A percentile compares a stretch with the other conserved stretches of the same genome.
phyloP scores from a whole-genome alignment of 2,888 invertebrate genomes.

The Pterostichus niger region DNA sequence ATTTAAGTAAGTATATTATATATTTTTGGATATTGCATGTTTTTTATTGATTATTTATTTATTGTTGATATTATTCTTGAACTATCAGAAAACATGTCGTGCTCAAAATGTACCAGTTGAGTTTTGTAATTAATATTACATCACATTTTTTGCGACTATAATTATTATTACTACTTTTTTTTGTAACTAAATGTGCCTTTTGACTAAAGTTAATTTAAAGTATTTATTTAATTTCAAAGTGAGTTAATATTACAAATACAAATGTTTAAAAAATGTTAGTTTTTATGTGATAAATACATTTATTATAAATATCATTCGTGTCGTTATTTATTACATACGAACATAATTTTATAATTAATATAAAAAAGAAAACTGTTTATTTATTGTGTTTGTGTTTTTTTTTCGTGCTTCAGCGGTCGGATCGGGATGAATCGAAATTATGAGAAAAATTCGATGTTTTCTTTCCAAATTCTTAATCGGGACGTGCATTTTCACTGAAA shows the following conservation, averaged over 20 bases:
- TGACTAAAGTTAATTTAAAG: slow-evolving; percentile 52
- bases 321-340: not conserved
- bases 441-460: no score
- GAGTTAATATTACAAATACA: slow-evolving; percentile 55
- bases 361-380: no score
- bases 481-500: no score
- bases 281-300: slow-evolving; percentile 64
- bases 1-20: slow-evolving; percentile 41
- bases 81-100: not conserved
- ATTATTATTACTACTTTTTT: slow-evolving; percentile 19
- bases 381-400: not conserved
- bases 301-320: slow-evolving; percentile 36
- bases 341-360: not conserved
- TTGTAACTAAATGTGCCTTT: slow-evolving; percentile 65
- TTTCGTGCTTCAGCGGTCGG: not conserved
- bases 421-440: no score
- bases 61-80: slow-evolving; percentile 23
- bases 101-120: not conserved
- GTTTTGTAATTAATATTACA: slow-evolving; percentile 2
- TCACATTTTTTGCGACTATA: slow-evolving; percentile 43
- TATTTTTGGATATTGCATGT: slow-evolving; percentile 59
- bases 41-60: slow-evolving; percentile 51
- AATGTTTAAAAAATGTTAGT: slow-evolving; percentile 63
- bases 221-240: slow-evolving; percentile 58
- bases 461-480: no score